Percentiles rank a stretch among this genome's conserved stretches.
phyloP scores from a whole-genome alignment of 2,797 vertebrate genomes.

The Hypotaenidia okinawae region DNA sequence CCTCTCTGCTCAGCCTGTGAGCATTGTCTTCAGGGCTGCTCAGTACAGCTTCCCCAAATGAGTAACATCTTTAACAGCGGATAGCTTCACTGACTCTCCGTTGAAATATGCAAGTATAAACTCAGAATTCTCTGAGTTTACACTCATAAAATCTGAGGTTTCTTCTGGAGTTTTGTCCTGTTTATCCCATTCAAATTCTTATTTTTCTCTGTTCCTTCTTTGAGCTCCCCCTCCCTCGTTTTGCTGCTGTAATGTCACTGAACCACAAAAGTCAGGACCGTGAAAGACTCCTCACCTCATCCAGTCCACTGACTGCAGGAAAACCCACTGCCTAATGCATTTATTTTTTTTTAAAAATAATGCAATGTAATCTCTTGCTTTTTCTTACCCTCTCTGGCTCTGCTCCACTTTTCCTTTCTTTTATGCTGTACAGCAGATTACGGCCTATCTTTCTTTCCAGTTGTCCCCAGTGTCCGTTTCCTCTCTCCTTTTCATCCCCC shows the following conservation, averaged over 20 bases:
- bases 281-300: background rate
- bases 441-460: conserved; percentile 20
- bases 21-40: background rate
- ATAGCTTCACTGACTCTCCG: background rate
- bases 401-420: conserved; percentile 1
- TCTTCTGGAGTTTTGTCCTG: background rate
- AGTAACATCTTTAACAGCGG: background rate
- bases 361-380: background rate
- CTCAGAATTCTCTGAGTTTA: background rate
- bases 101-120: conserved; percentile 16
- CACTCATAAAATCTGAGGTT: background rate
- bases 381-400: conserved; percentile 13
- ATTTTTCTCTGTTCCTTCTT: background rate
- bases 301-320: background rate
- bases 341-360: background rate
- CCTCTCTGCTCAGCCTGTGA: background rate
- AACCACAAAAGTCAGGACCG: background rate
- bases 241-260: background rate
- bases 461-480: background rate
- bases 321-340: background rate
- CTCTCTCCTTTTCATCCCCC: background rate
- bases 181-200: background rate
- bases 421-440: conserved; percentile 1
- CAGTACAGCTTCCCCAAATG: background rate
- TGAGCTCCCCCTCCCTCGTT: background rate